phyloP scores from a whole-genome alignment of 2,797 vertebrate species.

The Myotis vivesi region DNA sequence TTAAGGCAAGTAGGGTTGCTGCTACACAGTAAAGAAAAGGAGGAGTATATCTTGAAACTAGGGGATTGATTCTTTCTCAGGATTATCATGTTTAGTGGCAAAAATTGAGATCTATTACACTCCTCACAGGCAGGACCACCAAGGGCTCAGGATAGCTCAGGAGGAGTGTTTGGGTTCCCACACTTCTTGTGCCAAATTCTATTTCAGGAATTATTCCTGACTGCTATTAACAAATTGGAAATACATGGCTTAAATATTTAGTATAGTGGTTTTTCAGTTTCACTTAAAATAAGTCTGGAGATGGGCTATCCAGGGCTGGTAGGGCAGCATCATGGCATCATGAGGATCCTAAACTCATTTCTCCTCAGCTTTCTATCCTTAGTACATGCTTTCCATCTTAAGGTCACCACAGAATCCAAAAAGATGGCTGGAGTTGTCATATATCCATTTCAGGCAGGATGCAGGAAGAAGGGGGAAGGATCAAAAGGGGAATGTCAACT shows the following conservation, averaged over 20 bases:
- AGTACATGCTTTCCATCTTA: not conserved
- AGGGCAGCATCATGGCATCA: not conserved
- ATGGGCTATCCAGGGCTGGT: not conserved
- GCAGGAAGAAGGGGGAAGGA: not conserved
- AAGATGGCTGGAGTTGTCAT: not conserved
- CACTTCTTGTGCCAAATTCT: not conserved
- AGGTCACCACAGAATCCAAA: not conserved
- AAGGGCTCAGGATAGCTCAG: not conserved
- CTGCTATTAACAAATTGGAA: not conserved
- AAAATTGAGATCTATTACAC: not conserved
- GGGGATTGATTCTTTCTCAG: not conserved
- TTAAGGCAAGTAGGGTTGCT: not conserved
- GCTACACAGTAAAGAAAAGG: not conserved
- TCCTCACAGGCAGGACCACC: not conserved
- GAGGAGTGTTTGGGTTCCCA: not conserved
- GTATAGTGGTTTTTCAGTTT: not conserved
- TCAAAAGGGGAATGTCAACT: not conserved
- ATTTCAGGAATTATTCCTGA: not conserved
- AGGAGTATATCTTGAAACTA: not conserved
- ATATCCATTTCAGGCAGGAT: constrained; percentile 8
- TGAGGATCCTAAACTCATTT: not conserved
- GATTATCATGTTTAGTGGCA: not conserved
- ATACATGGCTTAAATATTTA: not conserved
- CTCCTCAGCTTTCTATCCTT: not conserved
- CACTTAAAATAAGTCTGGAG: not conserved